Percentiles rank a stretch among this genome's conserved stretches.
phyloP scores from a whole-genome alignment of 53 echinoderm and acorn worm species.

The Paracentrotus lividus region DNA sequence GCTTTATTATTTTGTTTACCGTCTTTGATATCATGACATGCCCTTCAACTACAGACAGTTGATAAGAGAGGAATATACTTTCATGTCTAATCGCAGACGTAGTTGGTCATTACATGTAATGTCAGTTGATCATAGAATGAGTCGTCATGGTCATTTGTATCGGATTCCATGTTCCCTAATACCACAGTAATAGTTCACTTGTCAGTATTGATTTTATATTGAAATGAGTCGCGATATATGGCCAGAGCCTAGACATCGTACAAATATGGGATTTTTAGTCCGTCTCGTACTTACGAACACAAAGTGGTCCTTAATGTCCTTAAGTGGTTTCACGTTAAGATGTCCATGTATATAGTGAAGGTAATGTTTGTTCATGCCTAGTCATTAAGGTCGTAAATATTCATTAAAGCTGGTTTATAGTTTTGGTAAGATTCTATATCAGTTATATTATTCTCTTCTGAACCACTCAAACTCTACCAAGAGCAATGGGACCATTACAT shows the following conservation, averaged over 20 bases:
- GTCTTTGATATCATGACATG: background rate
- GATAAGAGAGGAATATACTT: too few relatives aligned
- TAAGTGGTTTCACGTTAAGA: background rate
- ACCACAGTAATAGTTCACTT: background rate
- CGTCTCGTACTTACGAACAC: background rate
- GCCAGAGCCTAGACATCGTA: background rate
- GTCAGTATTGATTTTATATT: background rate
- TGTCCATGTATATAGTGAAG: background rate
- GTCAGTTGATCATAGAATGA: background rate
- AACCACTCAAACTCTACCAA: too few relatives aligned
- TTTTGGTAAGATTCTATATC: too few relatives aligned
- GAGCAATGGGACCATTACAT: too few relatives aligned
- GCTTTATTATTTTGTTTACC: background rate
- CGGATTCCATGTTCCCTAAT: background rate
- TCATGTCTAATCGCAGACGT: too few relatives aligned
- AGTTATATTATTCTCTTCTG: too few relatives aligned
- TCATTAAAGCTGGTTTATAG: too few relatives aligned
- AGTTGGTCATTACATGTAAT: too few relatives aligned
- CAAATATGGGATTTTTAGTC: background rate
- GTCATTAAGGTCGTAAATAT: background rate
- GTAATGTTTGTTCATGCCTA: background rate
- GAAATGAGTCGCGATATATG: background rate
- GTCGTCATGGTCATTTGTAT: constrained; percentile 10
- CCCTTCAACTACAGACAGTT: background rate
- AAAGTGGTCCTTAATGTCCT: background rate